These are phyloP conservation scores for Albula goreensis DNA, from an alignment of 2,113 vertebrate species.

Conservation along the genomic window DNA sequence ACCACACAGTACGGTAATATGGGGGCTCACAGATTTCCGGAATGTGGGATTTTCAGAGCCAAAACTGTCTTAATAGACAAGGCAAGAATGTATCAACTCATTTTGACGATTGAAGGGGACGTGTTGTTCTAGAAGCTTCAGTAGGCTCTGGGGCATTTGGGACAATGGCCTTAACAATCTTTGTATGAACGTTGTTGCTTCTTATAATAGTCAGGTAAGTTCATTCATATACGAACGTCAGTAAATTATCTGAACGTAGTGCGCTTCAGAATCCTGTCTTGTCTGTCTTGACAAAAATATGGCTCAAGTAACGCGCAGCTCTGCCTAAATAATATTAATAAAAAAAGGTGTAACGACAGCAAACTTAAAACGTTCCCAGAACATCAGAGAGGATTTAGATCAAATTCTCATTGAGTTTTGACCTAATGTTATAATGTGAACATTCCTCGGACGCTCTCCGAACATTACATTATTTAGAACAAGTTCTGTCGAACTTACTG, in stretches of 20 bases:
- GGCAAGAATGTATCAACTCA: background rate
- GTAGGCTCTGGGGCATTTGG: background rate
- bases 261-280: background rate
- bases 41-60: constrained; percentile 41
- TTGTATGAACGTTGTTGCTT: background rate
- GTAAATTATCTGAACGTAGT: background rate
- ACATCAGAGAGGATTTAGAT: no score
- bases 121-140: background rate
- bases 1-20: constrained; percentile 40
- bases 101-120: background rate
- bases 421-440: no score
- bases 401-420: no score
- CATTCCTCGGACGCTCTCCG: no score
- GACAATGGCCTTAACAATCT: background rate
- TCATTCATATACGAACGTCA: background rate
- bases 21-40: constrained; percentile 54
- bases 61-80: background rate
- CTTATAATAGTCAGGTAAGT: background rate
- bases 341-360: no score
- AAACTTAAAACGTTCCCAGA: no score
- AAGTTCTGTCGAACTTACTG: no score
- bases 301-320: no score
- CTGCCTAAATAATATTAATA: no score
- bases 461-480: no score
- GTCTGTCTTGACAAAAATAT: background rate